A percentile compares a stretch with the other conserved stretches of the same genome.
Evolutionary conservation across 1,140 invertebrate genomes (phyloP).

Genomic region (Popillia japonica): DNA sequence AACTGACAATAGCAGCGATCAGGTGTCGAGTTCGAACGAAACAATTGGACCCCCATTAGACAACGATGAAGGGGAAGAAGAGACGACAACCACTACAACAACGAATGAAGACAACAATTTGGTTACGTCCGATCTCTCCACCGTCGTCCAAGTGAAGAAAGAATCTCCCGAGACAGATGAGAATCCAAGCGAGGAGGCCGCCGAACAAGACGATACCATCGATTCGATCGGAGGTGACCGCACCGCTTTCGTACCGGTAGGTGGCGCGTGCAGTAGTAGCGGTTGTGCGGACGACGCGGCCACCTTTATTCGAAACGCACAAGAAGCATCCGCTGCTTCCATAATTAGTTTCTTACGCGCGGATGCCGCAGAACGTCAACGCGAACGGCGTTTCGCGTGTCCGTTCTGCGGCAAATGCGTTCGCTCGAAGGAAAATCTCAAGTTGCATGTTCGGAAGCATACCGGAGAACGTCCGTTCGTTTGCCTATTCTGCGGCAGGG

Average conservation of each 20-base stretch:
- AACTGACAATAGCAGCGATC: slow-evolving; percentile 52
- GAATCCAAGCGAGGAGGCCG: slow-evolving; percentile 47
- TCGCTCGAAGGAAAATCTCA: slow-evolving; percentile 86
- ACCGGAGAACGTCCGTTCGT: slow-evolving; percentile 88
- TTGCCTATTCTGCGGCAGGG: slow-evolving; percentile 84
- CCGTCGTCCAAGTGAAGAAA: slow-evolving; percentile 34
- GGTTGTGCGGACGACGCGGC: slow-evolving; percentile 22
- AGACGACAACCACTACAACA: slow-evolving; percentile 43
- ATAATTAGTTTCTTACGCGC: slow-evolving; percentile 70
- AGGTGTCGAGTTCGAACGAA: slow-evolving; percentile 59
- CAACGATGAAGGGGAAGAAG: slow-evolving; percentile 42
- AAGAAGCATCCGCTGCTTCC: slow-evolving; percentile 65
- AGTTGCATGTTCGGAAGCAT: slow-evolving; percentile 87
- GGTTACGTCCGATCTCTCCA: slow-evolving; percentile 39
- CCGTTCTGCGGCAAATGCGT: slow-evolving; percentile 91
- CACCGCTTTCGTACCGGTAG: slow-evolving; percentile 44
- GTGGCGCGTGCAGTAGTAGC: slow-evolving; percentile 31
- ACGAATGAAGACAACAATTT: slow-evolving; percentile 51
- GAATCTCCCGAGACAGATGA: slow-evolving; percentile 22
- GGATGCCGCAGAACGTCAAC: slow-evolving; percentile 70
- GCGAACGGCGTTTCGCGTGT: slow-evolving; percentile 78
- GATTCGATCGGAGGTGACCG: slow-evolving; percentile 64
- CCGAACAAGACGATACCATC: slow-evolving; percentile 74
- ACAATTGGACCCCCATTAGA: slow-evolving; percentile 48
- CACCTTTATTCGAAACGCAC: slow-evolving; percentile 38